Percentiles rank a stretch among this genome's conserved stretches.
Conservation (phyloP, 2,888 invertebrate genomes). For the Nomada ferruginata region DNA sequence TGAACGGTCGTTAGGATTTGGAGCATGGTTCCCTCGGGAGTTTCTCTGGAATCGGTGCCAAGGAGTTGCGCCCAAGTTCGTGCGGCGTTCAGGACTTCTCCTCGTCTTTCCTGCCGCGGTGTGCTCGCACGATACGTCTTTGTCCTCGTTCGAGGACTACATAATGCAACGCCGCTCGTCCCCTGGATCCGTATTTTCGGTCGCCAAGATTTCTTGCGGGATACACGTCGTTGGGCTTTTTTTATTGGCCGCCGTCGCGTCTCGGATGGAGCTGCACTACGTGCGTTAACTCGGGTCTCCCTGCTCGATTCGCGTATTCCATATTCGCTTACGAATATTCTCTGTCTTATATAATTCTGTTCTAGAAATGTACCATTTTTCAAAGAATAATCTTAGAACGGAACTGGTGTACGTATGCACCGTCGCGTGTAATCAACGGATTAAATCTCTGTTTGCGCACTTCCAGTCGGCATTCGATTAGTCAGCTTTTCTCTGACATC, state of each 20-base stretch:
- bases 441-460: slow-evolving; percentile 20
- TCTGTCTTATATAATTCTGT: background rate
- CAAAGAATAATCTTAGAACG: slow-evolving; percentile 1
- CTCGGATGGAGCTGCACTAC: slow-evolving; percentile 4
- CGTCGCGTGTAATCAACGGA: slow-evolving; percentile 20
- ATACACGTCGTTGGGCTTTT: slow-evolving; percentile 24
- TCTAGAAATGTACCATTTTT: background rate
- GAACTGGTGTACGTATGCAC: slow-evolving; percentile 4
- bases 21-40: slow-evolving; percentile 66
- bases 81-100: slow-evolving; percentile 51
- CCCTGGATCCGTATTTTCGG: slow-evolving; percentile 20
- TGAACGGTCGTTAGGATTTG: slow-evolving; percentile 72
- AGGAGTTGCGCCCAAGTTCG: slow-evolving; percentile 49
- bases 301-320: background rate
- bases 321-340: no score
- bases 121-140: slow-evolving; percentile 42
- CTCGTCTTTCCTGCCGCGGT: slow-evolving; percentile 34
- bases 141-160: slow-evolving; percentile 43
- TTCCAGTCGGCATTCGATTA: slow-evolving; percentile 19
- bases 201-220: slow-evolving; percentile 46
- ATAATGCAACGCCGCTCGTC: slow-evolving; percentile 33
- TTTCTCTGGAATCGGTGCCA: slow-evolving; percentile 63
- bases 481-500: slow-evolving; percentile 14
- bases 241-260: slow-evolving; percentile 28
- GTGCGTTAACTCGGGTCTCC: slow-evolving; percentile 9